Evolutionary conservation across 2,113 vertebrate species (phyloP).

Genomic region (Aramus guarauna): DNA sequence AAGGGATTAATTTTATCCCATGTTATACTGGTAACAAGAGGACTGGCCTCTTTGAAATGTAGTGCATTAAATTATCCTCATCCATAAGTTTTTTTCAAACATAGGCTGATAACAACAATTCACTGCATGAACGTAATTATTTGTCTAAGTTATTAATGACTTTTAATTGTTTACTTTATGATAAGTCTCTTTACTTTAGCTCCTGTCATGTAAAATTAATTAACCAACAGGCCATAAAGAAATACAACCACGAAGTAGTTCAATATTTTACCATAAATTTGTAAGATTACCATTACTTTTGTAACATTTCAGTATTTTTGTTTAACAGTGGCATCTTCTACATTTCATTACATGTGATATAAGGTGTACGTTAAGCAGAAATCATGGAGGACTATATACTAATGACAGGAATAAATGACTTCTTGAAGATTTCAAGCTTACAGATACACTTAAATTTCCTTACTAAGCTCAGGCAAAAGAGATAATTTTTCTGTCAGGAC

Average conservation of each 20-base stretch:
- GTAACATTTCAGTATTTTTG: slow-evolving; percentile 56
- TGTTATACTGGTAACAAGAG: slow-evolving; percentile 80
- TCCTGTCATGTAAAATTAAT: slow-evolving; percentile 69
- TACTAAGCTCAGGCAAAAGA: background rate
- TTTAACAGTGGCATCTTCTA: background rate
- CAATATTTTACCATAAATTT: slow-evolving; percentile 67
- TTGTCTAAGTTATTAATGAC: slow-evolving; percentile 64
- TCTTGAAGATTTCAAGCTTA: background rate
- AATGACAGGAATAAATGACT: background rate
- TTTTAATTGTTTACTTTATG: slow-evolving; percentile 58
- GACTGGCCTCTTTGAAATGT: slow-evolving; percentile 81
- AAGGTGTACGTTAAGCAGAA: background rate
- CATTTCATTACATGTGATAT: background rate
- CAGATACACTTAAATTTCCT: background rate
- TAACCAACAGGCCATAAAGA: slow-evolving; percentile 68
- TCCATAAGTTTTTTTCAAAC: slow-evolving; percentile 81
- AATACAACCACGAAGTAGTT: slow-evolving; percentile 39
- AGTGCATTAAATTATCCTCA: slow-evolving; percentile 82
- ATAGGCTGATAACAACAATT: slow-evolving; percentile 69
- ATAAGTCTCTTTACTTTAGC: slow-evolving; percentile 29
- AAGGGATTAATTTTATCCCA: slow-evolving; percentile 76
- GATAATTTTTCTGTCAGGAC: background rate
- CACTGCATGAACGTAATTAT: slow-evolving; percentile 50
- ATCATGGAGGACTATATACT: background rate
- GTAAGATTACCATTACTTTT: slow-evolving; percentile 60